phyloP scores from a whole-genome alignment of 2,797 vertebrate genomes.

The Argentina silus region DNA sequence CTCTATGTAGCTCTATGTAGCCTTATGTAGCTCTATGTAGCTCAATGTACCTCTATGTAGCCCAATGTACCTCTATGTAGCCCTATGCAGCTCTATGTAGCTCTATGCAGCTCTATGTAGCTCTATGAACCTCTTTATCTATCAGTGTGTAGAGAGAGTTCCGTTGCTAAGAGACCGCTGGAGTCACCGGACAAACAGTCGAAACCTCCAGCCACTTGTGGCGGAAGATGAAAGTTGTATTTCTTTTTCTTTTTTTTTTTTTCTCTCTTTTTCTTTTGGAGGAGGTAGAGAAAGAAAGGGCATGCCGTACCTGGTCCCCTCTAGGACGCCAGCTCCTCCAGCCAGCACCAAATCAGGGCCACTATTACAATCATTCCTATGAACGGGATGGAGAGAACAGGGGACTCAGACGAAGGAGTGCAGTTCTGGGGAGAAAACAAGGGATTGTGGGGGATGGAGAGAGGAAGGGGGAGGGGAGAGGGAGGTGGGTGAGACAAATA shows the following conservation, averaged over 20 bases:
- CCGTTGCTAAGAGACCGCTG: neutral
- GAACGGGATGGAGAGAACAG: slow-evolving; percentile 87
- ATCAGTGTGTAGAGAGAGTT: neutral
- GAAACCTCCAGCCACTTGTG: neutral
- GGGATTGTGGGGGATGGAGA: slow-evolving; percentile 49
- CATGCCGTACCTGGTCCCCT: slow-evolving; percentile 86
- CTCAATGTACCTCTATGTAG: too few relatives aligned
- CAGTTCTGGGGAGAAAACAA: slow-evolving; percentile 80
- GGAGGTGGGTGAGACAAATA: slow-evolving; percentile 42
- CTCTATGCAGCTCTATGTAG: neutral
- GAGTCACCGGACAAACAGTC: neutral
- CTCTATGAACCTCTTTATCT: too few relatives aligned
- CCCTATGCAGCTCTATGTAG: too few relatives aligned
- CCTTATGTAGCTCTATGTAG: too few relatives aligned
- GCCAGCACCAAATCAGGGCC: slow-evolving; percentile 93
- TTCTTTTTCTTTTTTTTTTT: neutral
- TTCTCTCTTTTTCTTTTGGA: neutral
- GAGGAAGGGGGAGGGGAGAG: slow-evolving; percentile 32
- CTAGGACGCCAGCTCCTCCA: slow-evolving; percentile 90
- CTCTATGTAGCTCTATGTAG: neutral
- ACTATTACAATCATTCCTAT: slow-evolving; percentile 92
- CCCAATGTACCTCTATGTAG: too few relatives aligned
- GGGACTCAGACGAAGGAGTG: slow-evolving; percentile 78
- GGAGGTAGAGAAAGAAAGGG: slow-evolving; percentile 63
- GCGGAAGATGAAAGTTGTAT: neutral